Conservation (phyloP, 2,113 vertebrate species). For the Heterochromis multidens region DNA sequence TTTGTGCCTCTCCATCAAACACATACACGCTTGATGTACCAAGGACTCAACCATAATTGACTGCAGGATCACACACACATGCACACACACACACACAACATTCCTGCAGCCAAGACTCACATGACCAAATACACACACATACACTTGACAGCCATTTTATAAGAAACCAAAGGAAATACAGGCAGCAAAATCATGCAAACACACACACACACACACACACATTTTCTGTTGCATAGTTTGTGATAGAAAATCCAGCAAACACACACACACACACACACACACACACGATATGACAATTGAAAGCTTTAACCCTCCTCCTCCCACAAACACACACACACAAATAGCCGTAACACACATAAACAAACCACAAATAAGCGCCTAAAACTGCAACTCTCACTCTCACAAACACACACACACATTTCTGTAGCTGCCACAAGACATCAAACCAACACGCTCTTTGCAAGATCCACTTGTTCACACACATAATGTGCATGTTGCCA, state of each 20-base stretch:
- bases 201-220: not conserved
- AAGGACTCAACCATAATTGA: not conserved
- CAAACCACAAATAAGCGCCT: not conserved
- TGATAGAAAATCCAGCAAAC: not conserved
- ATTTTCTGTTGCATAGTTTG: not conserved
- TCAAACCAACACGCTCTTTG: not conserved
- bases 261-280: not conserved
- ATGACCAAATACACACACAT: not conserved
- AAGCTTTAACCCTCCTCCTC: not conserved
- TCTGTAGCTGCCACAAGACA: not conserved
- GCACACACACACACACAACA: not conserved
- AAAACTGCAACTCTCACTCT: not conserved
- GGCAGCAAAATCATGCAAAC: not conserved
- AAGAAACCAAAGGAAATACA: not conserved
- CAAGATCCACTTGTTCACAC: not conserved
- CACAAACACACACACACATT: not conserved
- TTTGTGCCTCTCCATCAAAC: not conserved
- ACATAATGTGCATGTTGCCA: not conserved
- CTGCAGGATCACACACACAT: not conserved
- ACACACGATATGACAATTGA: not conserved
- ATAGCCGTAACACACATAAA: not conserved
- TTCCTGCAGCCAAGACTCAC: not conserved
- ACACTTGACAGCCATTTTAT: slow-evolving; percentile 19
- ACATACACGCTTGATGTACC: not conserved
- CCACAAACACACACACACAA: not conserved